Base-by-base conservation (phyloP, 1,140 invertebrate species). In the Gryon sp. region DNA sequence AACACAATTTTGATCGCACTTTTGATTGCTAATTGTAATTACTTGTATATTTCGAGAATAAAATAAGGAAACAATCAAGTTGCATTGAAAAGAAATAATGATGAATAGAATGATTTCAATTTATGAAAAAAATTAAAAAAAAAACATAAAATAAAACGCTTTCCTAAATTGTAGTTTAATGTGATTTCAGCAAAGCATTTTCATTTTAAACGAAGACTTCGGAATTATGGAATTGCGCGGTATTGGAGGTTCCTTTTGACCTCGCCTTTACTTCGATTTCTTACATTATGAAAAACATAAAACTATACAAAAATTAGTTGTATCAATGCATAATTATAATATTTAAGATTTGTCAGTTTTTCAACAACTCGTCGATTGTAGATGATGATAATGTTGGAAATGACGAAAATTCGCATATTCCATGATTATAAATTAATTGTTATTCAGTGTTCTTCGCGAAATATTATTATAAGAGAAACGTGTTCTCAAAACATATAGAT, bases 321-420 rank as follows among this genome's bases (percentile, higher is more conserved):
- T 9, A 30, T 57, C 9, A 18, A 43, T 15, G n/a, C n/a, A 5
- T 38, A 38, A 14, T 19, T 2, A 24, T n/a, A 7, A 24, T 30
- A 18, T 18, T 16, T 7, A 36, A 12, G n/a, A 15, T 24, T 52
- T 26, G 32, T 19, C 18, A 38, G 14, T 40, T 53, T 14, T 53
- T 53, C 14, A 11, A 32, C 19, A 14, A 38, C 6, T 34, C 15
- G 14, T 24, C 7, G 22, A 38, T 9, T 16, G 15, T 22, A 34
- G 22, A 34, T 12, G 20, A 53, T 40, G 18, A 26, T 22, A 36
- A 38, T 18, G 2, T 11, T 24, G 19, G 20, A 19, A 52, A 5
- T 26, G 20, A 28, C 43, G 53, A 12, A 57, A 41, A 43, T 43
- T 14, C 34, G 50, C 24, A 57, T 57, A 43, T 57, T 57, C 18